Base-by-base conservation (phyloP, 2,888 invertebrate species). In the Drosophila rubida region DNA sequence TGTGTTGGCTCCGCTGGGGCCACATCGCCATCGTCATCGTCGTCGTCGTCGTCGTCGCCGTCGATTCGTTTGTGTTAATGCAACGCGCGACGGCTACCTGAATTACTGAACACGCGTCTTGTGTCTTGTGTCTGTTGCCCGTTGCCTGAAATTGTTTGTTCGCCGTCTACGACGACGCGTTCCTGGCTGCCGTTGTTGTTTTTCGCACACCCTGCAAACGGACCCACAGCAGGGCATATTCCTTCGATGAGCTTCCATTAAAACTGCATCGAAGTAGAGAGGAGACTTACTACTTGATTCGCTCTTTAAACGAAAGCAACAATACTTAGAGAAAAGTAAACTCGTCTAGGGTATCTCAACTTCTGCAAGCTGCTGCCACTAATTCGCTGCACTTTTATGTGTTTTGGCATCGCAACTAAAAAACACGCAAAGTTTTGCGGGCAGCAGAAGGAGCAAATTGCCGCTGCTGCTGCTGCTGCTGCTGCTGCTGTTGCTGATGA, bases 91-190 rank as follows among this genome's bases (percentile, higher is more conserved):
- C 90, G 80, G 90, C 90, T 90, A 90, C 90, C 90, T 90, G 90
- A 90, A 90, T 90, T 90, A 90, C 91, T 90, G 90, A 90, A 90
- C 90, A 90, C 90, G 90, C 90, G 91, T 90, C 91, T 90, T 89
- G 77, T 88, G 89, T 87, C 89, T 88, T 83, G 78, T 90, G 89
- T 87, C 78, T 83, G 80, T 64, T 55, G 54, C 42, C 27, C 37
- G 45, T 69, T 87, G 74, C 80, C 78, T 88, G 71, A 80, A 85
- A 85, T 86, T 86, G 86, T 86, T 89, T 82, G 87, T 81, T 87
- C 87, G 87, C 86, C 79, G 51, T 39, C 25, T 25, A 78, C 50
- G 71, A 61, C 69, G 80, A 82, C 86, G 83, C 84, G 84, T 80
- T 87, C 81, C 77, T 71, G 45, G 50, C 55, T 51, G 59, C 45